phyloP scores from a whole-genome alignment of 2,113 vertebrate species.

The Chaetops frenatus region DNA sequence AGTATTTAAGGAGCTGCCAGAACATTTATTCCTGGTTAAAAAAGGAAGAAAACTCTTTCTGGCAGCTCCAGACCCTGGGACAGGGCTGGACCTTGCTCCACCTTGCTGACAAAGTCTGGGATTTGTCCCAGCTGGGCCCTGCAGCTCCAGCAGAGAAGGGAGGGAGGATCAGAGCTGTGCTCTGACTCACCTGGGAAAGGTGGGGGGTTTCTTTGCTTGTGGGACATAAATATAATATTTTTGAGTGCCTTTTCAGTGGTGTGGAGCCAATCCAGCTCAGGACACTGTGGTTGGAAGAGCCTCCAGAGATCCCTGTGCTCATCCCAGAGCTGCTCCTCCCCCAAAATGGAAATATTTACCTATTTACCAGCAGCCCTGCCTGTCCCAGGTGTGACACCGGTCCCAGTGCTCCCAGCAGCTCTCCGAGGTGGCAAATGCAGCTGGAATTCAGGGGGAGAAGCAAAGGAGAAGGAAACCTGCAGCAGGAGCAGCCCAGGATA shows the following conservation, averaged over 20 bases:
- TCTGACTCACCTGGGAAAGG: neutral
- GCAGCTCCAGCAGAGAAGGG: neutral
- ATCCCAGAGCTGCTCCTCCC: neutral
- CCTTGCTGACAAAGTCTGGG: neutral
- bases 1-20: neutral
- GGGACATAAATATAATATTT: neutral
- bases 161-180: neutral
- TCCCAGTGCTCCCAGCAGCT: neutral
- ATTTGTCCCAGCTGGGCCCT: neutral
- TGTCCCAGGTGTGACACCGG: neutral
- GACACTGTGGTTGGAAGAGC: neutral
- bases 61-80: neutral
- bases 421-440: rapidly evolving
- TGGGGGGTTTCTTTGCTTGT: neutral
- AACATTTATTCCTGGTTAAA: neutral
- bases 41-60: neutral
- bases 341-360: neutral
- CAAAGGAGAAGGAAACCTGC: neutral
- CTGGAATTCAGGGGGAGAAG: neutral
- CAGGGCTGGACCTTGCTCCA: neutral
- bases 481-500: rapidly evolving
- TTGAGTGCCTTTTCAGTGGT: neutral
- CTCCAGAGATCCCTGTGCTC: neutral
- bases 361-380: neutral
- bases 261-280: neutral